Percentiles rank a stretch among this genome's conserved stretches.
Conservation (phyloP, 2,113 vertebrate species). For the Terrapene triunguis region DNA sequence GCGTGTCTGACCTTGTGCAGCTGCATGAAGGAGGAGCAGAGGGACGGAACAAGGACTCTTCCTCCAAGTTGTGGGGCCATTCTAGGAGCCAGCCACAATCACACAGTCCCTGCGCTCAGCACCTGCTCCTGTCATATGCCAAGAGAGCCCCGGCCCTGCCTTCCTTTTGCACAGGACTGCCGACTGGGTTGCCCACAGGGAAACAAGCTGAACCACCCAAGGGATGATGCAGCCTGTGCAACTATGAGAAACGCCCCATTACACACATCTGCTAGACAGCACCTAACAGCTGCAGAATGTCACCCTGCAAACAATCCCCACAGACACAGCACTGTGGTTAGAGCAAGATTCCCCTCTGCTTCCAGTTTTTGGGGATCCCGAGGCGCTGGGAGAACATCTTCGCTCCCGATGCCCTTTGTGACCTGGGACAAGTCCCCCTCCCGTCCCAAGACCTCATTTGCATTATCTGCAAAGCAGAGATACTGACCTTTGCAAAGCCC, state of each 20-base stretch:
- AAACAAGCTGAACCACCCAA: neutral
- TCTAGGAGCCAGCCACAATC: neutral
- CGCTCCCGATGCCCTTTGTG: accelerated
- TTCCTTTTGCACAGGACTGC: neutral
- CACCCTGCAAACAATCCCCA: accelerated
- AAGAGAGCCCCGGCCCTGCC: neutral
- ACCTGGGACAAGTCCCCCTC: neutral
- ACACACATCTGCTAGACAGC: neutral
- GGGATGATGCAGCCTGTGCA: neutral
- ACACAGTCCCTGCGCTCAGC: neutral
- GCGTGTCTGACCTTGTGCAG: neutral
- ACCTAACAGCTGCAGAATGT: neutral
- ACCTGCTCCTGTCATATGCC: neutral
- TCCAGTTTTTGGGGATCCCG: accelerated
- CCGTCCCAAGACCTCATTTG: accelerated
- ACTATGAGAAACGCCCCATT: neutral
- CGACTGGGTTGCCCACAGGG: neutral
- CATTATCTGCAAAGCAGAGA: neutral
- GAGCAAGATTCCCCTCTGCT: accelerated
- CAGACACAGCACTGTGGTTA: neutral
- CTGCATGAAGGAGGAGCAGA: neutral
- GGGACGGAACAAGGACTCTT: neutral
- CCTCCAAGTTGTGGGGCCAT: neutral
- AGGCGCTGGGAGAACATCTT: neutral
- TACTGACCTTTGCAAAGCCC: neutral